A percentile compares a stretch with the other conserved stretches of the same genome.
These are phyloP conservation scores for Squalus acanthias DNA, from an alignment of 2,797 vertebrate genomes.

Conservation along the genomic window DNA sequence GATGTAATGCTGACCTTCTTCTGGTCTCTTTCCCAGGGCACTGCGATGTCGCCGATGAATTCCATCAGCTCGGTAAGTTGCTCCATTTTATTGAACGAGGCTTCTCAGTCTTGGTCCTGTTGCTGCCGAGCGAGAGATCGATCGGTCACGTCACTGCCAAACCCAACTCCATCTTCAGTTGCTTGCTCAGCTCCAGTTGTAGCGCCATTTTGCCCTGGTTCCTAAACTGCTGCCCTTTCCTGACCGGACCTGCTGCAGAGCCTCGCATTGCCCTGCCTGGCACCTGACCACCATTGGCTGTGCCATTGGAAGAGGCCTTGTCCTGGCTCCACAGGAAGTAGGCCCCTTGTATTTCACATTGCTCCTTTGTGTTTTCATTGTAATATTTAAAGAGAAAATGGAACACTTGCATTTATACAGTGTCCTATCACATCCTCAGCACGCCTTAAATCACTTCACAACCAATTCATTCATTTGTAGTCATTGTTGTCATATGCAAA, in stretches of 20 bases:
- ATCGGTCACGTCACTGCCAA: no score
- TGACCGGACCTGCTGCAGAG: background rate
- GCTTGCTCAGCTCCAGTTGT: background rate
- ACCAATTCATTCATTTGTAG: background rate
- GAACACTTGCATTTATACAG: background rate
- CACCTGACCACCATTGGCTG: background rate
- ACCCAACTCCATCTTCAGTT: background rate
- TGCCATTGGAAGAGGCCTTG: no score
- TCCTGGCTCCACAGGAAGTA: no score
- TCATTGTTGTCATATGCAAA: background rate
- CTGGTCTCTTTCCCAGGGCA: background rate
- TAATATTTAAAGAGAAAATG: no score
- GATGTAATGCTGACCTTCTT: background rate
- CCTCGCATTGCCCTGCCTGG: no score
- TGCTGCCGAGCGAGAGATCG: no score
- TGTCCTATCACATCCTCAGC: no score
- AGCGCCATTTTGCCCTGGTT: no score
- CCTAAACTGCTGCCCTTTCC: background rate
- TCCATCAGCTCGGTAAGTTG: conserved; percentile 10
- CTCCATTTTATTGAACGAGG: background rate
- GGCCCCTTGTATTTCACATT: no score
- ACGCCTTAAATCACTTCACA: background rate
- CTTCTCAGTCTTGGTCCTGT: no score
- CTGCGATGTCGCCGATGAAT: conserved; percentile 3
- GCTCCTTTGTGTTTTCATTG: no score